Conservation (phyloP, 2,888 invertebrate genomes). For the Syrphus vitripennis region DNA sequence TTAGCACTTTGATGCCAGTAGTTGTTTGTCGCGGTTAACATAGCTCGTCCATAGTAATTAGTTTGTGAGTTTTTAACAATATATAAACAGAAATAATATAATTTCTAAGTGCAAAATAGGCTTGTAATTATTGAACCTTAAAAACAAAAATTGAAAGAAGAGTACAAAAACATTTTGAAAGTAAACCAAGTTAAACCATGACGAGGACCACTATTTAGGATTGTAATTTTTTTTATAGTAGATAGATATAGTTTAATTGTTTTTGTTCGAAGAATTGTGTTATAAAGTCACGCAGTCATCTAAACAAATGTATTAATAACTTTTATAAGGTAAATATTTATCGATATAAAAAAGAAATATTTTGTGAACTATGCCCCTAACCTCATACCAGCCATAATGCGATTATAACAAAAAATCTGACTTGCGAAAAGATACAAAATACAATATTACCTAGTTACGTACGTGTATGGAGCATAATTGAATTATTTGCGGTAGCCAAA, state of each 20-base stretch:
- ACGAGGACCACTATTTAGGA: background rate
- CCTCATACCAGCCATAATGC: constrained; percentile 28
- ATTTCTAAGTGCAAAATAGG: constrained; percentile 25
- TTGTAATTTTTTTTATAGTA: background rate
- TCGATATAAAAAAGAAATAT: no score
- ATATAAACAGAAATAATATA: constrained; percentile 43
- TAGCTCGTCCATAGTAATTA: constrained; percentile 33
- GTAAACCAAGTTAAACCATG: background rate
- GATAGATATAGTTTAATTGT: background rate
- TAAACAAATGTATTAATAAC: background rate
- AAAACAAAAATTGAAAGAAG: background rate
- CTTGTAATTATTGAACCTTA: constrained; percentile 61
- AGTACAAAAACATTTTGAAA: background rate
- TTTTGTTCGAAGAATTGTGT: background rate
- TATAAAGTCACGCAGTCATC: background rate
- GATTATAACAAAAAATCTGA: constrained; percentile 42
- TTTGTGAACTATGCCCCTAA: background rate
- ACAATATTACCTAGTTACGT: background rate
- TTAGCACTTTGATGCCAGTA: constrained; percentile 9
- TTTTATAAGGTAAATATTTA: no score
- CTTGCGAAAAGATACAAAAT: background rate
- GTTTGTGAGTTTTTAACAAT: constrained; percentile 17
- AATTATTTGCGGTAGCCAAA: constrained; percentile 53
- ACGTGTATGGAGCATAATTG: constrained; percentile 50
- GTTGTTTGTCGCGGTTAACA: constrained; percentile 13